phyloP scores from a whole-genome alignment of 2,113 vertebrate genomes.

The Orthonyx spaldingii region DNA sequence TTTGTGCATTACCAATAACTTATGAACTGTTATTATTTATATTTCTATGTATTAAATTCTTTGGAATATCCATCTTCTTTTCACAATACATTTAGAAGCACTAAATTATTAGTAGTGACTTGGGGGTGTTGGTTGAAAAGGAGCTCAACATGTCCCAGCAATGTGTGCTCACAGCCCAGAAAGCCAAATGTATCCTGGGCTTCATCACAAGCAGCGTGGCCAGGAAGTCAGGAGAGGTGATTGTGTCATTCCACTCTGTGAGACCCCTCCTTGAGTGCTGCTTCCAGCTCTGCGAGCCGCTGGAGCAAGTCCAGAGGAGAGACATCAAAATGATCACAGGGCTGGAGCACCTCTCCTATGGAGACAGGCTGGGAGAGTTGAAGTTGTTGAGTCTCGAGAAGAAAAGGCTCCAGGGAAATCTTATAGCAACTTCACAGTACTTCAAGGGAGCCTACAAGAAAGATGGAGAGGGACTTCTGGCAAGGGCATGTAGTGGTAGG shows the following conservation, averaged over 20 bases:
- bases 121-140: background rate
- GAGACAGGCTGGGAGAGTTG: background rate
- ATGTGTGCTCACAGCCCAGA: rapidly evolving
- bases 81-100: background rate
- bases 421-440: background rate
- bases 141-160: background rate
- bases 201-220: background rate
- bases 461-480: background rate
- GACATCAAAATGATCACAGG: background rate
- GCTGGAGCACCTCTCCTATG: background rate
- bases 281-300: background rate
- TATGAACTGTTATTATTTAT: background rate
- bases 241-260: background rate
- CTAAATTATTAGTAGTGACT: background rate
- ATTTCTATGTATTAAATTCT: background rate
- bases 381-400: background rate
- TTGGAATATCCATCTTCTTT: background rate
- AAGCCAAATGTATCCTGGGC: background rate
- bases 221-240: background rate
- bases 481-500: background rate
- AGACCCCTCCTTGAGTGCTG: background rate
- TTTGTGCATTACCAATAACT: background rate
- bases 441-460: background rate
- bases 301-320: background rate
- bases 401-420: background rate